Conservation (phyloP, 2,888 invertebrate genomes). For the Azorinus chamasolen region DNA sequence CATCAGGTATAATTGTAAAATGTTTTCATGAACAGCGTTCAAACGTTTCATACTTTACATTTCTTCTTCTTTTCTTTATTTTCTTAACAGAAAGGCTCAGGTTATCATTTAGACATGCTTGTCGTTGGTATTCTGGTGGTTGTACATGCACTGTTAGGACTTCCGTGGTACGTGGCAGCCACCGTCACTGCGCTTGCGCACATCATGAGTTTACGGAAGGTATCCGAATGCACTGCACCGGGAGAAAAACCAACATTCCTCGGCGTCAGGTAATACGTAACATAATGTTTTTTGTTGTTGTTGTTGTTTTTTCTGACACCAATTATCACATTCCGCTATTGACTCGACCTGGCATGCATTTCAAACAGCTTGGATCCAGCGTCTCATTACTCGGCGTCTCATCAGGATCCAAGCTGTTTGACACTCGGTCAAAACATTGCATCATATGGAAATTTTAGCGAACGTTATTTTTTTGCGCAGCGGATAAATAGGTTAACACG, state of each 20-base stretch:
- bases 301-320: neutral
- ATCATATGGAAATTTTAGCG: too few species aligned
- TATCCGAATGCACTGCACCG: conserved; percentile 98
- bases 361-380: neutral
- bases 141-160: conserved; percentile 95
- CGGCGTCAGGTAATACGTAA: conserved; percentile 90
- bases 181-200: conserved; percentile 99
- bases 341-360: neutral
- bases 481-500: too few species aligned
- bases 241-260: conserved; percentile 98
- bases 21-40: too few species aligned
- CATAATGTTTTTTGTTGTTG: too few species aligned
- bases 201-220: conserved; percentile 97
- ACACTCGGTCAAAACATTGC: neutral
- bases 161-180: conserved; percentile 95
- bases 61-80: too few species aligned
- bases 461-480: too few species aligned
- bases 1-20: too few species aligned
- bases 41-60: too few species aligned
- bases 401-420: too few species aligned
- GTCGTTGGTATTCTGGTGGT: conserved; percentile 95
- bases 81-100: conserved; percentile 93
- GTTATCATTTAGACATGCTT: conserved; percentile 98
- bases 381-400: neutral
- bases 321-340: neutral